Evolutionary conservation across 2,797 vertebrate genomes (phyloP), one percentile per base, ranked within the genome.

Genomic region (Pangasius macronema): DNA sequence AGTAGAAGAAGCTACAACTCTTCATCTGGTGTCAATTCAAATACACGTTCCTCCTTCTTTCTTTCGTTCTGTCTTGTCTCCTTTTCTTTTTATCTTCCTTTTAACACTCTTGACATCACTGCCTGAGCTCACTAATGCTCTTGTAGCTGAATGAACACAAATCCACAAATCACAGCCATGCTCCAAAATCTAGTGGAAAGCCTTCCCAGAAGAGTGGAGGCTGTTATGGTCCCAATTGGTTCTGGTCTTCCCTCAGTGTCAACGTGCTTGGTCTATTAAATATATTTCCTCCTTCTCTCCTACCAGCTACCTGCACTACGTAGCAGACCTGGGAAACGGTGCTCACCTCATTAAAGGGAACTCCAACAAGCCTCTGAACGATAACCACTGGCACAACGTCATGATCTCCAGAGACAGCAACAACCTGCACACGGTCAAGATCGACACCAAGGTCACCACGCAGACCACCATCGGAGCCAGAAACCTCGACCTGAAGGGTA

Each of bases 341-440:
- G 98, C 98, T 68, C 98, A 99, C 93, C 96, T 99, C 88, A 99
- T 99, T 94, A 99, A 99, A 93, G 98, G 98, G 89, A 99, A 98
- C 93, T 99, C 98, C 70, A 99, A 99, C 93, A 99, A 97, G 88
- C 97, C 97, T 57, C 95, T 99, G 27, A 99, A 99, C 80, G 98
- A 99, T 95, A 99, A 99, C 94, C 98, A 99, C 93, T 99, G 98
- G 98, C 98, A 99, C 90, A 99, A 99, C 1, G 98, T 99, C 87
- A 98, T 99, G 96, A 99, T 99, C 91, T 99, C 98, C 57, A 92
- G 98, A 86, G 98, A 99, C 92, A 99, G 96, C 79, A 99, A 97
- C 96, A 99, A 99, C 89, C 97, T 99, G 57, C 98, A 99, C 92
- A 99, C 97, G 0, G 98, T 99, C 82, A 99, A 99, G 94, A 99